A percentile compares a stretch with the other conserved stretches of the same genome.
These are phyloP conservation scores for Sesamia nonagrioides DNA, from an alignment of 1,140 invertebrate species.

Conservation along the genomic window DNA sequence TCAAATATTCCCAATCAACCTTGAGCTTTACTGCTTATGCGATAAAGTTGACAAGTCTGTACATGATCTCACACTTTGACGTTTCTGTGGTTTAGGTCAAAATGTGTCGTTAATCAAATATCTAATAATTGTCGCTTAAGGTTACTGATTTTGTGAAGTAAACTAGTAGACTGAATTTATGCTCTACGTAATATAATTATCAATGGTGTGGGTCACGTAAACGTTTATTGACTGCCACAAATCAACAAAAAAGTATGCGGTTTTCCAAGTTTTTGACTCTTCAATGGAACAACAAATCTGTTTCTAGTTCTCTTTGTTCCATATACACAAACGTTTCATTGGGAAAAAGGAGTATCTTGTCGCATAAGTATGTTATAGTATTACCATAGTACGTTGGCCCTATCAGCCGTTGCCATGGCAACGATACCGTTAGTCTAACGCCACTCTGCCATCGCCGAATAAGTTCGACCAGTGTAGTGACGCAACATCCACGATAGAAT, in stretches of 20 bases:
- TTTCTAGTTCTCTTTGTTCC: not conserved
- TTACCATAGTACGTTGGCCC: constrained; percentile 45
- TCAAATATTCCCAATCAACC: too few species aligned
- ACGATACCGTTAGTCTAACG: constrained; percentile 36
- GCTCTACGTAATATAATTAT: not conserved
- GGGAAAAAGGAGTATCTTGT: not conserved
- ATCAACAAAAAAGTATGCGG: too few species aligned
- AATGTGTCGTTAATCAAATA: not conserved
- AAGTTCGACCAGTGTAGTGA: constrained; percentile 14
- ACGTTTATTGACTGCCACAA: not conserved
- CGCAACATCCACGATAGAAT: constrained; percentile 33
- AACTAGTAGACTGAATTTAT: not conserved
- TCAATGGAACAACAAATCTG: not conserved
- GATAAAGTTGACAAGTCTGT: too few species aligned
- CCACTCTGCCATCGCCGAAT: constrained; percentile 28
- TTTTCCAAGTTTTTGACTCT: too few species aligned
- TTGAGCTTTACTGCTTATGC: too few species aligned
- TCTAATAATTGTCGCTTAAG: constrained; percentile 3
- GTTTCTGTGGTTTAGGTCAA: constrained; percentile 17
- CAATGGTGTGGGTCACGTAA: not conserved
- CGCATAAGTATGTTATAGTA: constrained; percentile 35
- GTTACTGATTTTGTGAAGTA: constrained; percentile 31
- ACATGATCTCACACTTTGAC: constrained; percentile 20
- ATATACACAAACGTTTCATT: not conserved
- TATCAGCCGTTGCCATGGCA: constrained; percentile 43